Conservation (phyloP, 2,113 vertebrate genomes). For the Prietella phreatophila region DNA sequence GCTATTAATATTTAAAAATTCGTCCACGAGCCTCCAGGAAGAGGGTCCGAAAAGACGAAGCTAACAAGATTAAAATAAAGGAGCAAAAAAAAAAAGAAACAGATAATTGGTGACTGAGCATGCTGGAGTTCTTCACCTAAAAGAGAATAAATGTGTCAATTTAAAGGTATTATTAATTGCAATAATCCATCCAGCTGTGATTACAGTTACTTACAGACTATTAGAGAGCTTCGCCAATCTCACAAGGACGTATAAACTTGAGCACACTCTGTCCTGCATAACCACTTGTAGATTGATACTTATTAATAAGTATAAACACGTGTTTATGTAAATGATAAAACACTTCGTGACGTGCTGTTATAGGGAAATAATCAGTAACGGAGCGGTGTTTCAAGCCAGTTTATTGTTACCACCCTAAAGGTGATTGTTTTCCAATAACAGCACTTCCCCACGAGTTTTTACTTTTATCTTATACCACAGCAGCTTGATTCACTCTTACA, state of each 20-base stretch:
- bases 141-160: slow-evolving; percentile 70
- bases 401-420: not conserved
- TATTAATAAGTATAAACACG: not conserved
- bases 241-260: slow-evolving; percentile 48
- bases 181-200: slow-evolving; percentile 56
- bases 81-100: slow-evolving; percentile 48
- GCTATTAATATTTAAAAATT: slow-evolving; percentile 54
- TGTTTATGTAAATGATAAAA: not conserved
- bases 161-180: slow-evolving; percentile 70
- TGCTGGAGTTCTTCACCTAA: slow-evolving; percentile 59
- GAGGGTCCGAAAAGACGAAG: slow-evolving; percentile 63
- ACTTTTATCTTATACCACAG: not conserved
- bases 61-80: slow-evolving; percentile 63
- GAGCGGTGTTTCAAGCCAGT: not conserved
- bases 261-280: not conserved
- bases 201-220: slow-evolving; percentile 65
- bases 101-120: slow-evolving; percentile 64
- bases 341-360: not conserved
- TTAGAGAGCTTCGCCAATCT: slow-evolving; percentile 50
- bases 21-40: slow-evolving; percentile 68
- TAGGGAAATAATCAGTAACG: not conserved
- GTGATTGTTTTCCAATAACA: not conserved
- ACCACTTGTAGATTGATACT: too few species aligned
- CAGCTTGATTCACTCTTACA: not conserved
- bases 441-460: not conserved